Evolutionary conservation across 2,797 vertebrate species (phyloP), one percentile per base, ranked within the genome.

Genomic region (Cuculus canorus): DNA sequence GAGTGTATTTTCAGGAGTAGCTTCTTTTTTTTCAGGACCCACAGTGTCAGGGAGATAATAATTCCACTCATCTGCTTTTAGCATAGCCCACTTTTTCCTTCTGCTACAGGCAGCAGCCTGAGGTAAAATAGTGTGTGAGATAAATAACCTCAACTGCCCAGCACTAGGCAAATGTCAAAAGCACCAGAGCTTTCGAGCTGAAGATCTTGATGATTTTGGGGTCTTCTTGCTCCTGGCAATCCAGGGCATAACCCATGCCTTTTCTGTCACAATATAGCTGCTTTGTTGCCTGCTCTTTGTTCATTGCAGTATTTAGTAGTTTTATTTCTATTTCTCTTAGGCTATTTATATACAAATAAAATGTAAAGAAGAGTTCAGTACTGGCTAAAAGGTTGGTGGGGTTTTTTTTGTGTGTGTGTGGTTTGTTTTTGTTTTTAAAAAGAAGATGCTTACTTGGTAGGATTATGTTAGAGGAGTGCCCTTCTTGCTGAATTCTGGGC

Each of bases 181-280:
- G 14, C 52, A 39, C 30, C 7, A 7, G 39, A 25, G 10, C 56
- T 60, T 35, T 0, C 0, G 0, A 79, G 39, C 30, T 78, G 88
- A 14, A 54, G 32, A 4, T 71, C 59, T 17, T n/a, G 41, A 9
- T 47, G 32, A 41, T 83, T 79, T 52, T 11, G 73, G 48, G 6
- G 6, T 77, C 43, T 76, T 78, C 33, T 64, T 81, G 12, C 41
- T 47, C 72, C 64, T 75, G 33, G 19, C 22, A 15, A 17, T 65
- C 21, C 1, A 2, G 22, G n/a, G 70, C 69, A 17, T 28, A 19
- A 5, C 33, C 17, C 1, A 0, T 0, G 4, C n/a, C 32, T 73
- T 45, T 60, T 32, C 57, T 57, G 18, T 61, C 13, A 2, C 32
- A 19, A 1, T 9, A 1, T 10, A 39, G 48, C 66, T 50, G 43